Evolutionary conservation across 2,797 vertebrate genomes (phyloP).

Genomic region (Atherinosoma microstoma): DNA sequence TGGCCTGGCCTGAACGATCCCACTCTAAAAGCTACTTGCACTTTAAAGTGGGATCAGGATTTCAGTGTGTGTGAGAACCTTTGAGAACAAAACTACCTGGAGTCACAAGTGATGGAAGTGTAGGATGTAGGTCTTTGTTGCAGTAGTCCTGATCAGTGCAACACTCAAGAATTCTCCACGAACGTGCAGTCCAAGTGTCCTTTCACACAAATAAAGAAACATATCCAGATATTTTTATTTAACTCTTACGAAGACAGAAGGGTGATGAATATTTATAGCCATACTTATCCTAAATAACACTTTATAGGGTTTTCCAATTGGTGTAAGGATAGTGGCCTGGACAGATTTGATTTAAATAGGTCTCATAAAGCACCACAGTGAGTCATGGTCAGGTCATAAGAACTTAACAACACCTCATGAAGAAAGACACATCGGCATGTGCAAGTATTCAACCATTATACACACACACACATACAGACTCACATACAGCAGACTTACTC

Average conservation of each 20-base stretch:
- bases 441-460: neutral
- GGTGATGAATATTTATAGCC: slow-evolving; percentile 19
- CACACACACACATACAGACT: neutral
- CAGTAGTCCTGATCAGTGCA: slow-evolving; percentile 94
- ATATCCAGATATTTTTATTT: neutral
- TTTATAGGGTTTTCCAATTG: slow-evolving; percentile 13
- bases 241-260: neutral
- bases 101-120: slow-evolving; percentile 88
- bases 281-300: slow-evolving; percentile 15
- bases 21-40: slow-evolving; percentile 39
- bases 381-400: slow-evolving; percentile 44
- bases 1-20: slow-evolving; percentile 38
- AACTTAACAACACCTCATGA: slow-evolving; percentile 37
- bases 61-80: slow-evolving; percentile 43
- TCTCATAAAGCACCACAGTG: slow-evolving; percentile 35
- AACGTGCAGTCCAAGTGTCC: slow-evolving; percentile 90
- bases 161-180: slow-evolving; percentile 90
- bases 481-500: slow-evolving; percentile 80
- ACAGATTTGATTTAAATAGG: slow-evolving; percentile 36
- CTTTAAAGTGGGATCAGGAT: slow-evolving; percentile 34
- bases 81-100: slow-evolving; percentile 81
- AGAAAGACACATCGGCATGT: neutral
- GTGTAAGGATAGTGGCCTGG: slow-evolving; percentile 18
- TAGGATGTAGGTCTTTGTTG: slow-evolving; percentile 92
- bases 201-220: slow-evolving; percentile 57